These are phyloP conservation scores for Nycticorax nycticorax DNA, from an alignment of 2,113 vertebrate genomes.

Conservation along the genomic window DNA sequence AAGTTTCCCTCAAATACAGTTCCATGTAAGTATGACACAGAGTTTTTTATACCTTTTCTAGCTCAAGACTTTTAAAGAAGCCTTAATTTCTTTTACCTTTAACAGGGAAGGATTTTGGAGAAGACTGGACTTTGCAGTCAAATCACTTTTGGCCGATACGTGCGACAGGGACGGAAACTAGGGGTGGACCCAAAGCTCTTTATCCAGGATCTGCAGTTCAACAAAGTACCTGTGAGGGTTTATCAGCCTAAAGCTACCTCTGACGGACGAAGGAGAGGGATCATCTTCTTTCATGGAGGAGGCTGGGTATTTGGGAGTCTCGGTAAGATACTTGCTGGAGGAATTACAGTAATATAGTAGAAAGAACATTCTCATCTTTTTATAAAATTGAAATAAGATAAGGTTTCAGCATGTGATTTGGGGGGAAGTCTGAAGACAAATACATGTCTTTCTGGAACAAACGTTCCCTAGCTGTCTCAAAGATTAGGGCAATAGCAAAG, in stretches of 20 bases:
- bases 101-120: constrained; percentile 61
- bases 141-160: constrained; percentile 74
- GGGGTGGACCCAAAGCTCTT: constrained; percentile 68
- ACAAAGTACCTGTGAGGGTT: constrained; percentile 79
- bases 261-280: constrained; percentile 66
- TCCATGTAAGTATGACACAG: neutral
- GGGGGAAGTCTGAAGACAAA: neutral
- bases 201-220: constrained; percentile 79
- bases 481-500: neutral
- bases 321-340: constrained; percentile 73
- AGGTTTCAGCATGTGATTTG: neutral
- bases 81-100: neutral
- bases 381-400: neutral
- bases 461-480: neutral
- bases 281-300: constrained; percentile 86
- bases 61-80: neutral
- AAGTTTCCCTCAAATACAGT: neutral
- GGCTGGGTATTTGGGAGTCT: constrained; percentile 80
- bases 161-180: constrained; percentile 42
- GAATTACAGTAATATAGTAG: neutral
- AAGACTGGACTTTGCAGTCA: constrained; percentile 76
- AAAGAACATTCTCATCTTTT: neutral
- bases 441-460: neutral
- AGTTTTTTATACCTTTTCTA: neutral
- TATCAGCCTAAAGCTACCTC: constrained; percentile 77